phyloP scores from a whole-genome alignment of 1,140 invertebrate species.

The Asbolus verrucosus region DNA sequence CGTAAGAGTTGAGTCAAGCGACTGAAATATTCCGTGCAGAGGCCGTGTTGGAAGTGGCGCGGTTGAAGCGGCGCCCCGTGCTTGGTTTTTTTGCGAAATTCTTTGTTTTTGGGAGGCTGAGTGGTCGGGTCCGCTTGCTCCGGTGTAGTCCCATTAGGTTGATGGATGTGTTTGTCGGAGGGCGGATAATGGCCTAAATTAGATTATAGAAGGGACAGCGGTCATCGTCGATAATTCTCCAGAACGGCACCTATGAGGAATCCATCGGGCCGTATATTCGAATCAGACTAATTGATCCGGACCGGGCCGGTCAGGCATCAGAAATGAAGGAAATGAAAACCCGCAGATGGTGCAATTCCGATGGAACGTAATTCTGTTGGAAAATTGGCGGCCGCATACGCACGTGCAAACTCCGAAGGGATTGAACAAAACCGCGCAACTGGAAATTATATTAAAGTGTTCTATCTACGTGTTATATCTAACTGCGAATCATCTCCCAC shows the following conservation, averaged over 20 bases:
- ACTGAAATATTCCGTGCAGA: too few relatives aligned
- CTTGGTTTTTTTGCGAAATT: conserved; percentile 2
- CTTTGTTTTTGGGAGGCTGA: background rate
- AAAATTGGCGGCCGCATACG: conserved; percentile 60
- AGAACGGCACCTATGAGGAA: conserved; percentile 58
- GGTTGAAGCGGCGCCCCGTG: too few relatives aligned
- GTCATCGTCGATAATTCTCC: conserved; percentile 55
- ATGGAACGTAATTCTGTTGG: conserved; percentile 52
- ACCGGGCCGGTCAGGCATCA: conserved; percentile 37
- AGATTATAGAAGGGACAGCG: conserved; percentile 57
- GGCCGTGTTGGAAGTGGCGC: too few relatives aligned
- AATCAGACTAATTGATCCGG: conserved; percentile 52
- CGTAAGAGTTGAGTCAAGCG: background rate
- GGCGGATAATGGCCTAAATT: conserved; percentile 58
- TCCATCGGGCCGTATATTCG: conserved; percentile 51
- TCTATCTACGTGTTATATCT: conserved; percentile 46
- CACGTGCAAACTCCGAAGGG: conserved; percentile 61
- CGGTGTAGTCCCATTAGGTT: conserved; percentile 33
- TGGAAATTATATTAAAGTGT: conserved; percentile 62
- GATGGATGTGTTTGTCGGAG: conserved; percentile 47
- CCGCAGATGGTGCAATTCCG: conserved; percentile 33
- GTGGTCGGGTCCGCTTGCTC: background rate
- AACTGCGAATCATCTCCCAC: conserved; percentile 52
- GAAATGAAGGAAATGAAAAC: conserved; percentile 34
- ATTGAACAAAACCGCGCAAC: conserved; percentile 61